phyloP scores from a whole-genome alignment of 2,888 invertebrate genomes.

The Mimachlamys varia region DNA sequence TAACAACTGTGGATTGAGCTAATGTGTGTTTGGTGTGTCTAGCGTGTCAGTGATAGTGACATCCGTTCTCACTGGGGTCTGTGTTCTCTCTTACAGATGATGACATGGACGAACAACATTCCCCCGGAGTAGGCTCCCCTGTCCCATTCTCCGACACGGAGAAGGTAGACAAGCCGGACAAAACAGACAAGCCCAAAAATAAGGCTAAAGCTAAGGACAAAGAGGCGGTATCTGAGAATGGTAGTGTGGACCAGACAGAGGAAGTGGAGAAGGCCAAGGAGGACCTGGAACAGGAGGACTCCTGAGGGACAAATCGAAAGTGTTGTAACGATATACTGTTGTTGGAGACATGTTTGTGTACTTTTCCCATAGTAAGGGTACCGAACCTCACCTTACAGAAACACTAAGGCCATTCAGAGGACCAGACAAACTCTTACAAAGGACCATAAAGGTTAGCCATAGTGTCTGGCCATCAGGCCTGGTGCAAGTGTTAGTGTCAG shows the following conservation, averaged over 20 bases:
- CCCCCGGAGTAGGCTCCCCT: neutral
- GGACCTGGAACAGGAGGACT: neutral
- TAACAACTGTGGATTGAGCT: neutral
- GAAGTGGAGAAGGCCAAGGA: neutral
- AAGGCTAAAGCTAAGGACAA: neutral
- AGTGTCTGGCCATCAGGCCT: too few relatives aligned
- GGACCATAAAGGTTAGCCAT: neutral
- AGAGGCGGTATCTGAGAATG: neutral
- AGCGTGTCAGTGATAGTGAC: neutral
- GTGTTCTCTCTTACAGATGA: neutral
- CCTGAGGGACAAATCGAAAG: neutral
- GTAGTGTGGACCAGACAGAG: neutral
- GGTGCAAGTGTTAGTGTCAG: neutral
- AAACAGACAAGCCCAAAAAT: neutral
- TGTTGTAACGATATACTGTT: neutral
- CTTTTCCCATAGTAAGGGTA: neutral
- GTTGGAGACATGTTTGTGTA: neutral
- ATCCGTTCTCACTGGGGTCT: neutral
- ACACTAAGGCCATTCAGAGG: neutral
- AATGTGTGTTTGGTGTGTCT: neutral
- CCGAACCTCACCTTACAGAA: neutral
- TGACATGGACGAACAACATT: slow-evolving; percentile 3
- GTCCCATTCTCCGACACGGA: neutral
- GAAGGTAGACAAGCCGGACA: neutral
- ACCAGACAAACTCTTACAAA: neutral